Conservation (phyloP, 2,797 vertebrate genomes). For the Rhinichthys osculus region DNA sequence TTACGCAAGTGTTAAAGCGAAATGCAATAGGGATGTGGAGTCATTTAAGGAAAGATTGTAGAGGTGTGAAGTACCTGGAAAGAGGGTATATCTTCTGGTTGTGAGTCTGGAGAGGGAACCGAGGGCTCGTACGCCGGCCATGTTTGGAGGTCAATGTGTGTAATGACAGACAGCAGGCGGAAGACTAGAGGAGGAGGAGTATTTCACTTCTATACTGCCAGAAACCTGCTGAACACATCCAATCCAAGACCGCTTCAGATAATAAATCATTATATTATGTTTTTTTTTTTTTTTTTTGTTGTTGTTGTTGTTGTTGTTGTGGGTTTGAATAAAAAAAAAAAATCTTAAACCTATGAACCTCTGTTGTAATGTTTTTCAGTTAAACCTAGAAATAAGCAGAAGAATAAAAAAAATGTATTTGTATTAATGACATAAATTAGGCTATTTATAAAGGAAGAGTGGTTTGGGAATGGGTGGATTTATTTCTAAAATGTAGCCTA, state of each 20-base stretch:
- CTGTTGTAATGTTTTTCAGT: no score
- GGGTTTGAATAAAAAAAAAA: background rate
- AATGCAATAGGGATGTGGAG: background rate
- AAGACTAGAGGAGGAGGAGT: slow-evolving; percentile 42
- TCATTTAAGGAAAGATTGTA: slow-evolving; percentile 38
- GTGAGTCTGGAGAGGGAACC: slow-evolving; percentile 75
- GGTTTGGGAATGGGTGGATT: background rate
- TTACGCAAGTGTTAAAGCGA: background rate
- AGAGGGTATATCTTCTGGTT: slow-evolving; percentile 69
- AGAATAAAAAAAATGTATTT: no score
- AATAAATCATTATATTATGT: background rate
- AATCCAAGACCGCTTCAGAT: background rate
- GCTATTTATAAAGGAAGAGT: background rate
- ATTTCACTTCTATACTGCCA: background rate
- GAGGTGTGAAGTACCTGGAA: slow-evolving; percentile 68
- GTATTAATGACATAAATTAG: background rate
- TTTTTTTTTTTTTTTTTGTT: no score
- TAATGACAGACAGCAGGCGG: slow-evolving; percentile 49
- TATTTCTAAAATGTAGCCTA: no score
- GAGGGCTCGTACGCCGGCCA: slow-evolving; percentile 78
- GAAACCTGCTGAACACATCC: background rate
- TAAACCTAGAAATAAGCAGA: no score
- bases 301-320: background rate
- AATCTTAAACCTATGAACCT: no score
- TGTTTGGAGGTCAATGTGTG: slow-evolving; percentile 72